Evolutionary conservation across 2,797 vertebrate genomes (phyloP), one percentile per base, ranked within the genome.

Genomic region (Protosalanx chinensis): DNA sequence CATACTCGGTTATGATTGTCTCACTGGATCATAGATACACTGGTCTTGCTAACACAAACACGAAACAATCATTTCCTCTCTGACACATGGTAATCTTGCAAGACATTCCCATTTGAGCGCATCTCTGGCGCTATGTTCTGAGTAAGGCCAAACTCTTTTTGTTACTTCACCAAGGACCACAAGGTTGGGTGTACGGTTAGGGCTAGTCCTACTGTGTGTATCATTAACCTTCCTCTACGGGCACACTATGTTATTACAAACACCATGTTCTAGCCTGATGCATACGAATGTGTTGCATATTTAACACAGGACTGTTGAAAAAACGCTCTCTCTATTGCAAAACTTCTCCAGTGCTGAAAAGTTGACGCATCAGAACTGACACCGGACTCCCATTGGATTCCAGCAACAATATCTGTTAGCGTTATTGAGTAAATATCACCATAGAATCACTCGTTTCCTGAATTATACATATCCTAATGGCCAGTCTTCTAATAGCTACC

Each of bases 401-500:
- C 15, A 56, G 51, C 18, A 3, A 56, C 18, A 20, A 35, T 23
- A 46, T 35, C 20, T n/a, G 18, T 64, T 46, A 64, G 23, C 20
- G 35, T 37, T 64, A 64, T 64, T 46, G 20, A 37, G 20, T 46
- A 37, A 37, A 41, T 64, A 64, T 64, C 33, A 20, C 16, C 5
- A 33, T 37, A n/a, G 5, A 64, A 37, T 64, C 37, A 46, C 35
- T 64, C 6, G 18, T 2, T 5, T 4, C 16, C 8, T 20, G 1
- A 60, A 37, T 41, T 41, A 41, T 41, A 65, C 63, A 68, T 32
- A 63, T 58, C 4, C 65, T 16, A 60, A 67, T 30, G 16, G 4
- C 35, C 59, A 62, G 18, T 18, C 60, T 23, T 65, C 65, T 33
- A 65, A 73, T 62, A 64, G 27, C 32, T 30, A 56, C 71, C 63